Percentiles rank a stretch among this genome's conserved stretches.
These are phyloP conservation scores for Achlya flavicornis DNA, from an alignment of 2,888 invertebrate genomes.

Conservation along the genomic window DNA sequence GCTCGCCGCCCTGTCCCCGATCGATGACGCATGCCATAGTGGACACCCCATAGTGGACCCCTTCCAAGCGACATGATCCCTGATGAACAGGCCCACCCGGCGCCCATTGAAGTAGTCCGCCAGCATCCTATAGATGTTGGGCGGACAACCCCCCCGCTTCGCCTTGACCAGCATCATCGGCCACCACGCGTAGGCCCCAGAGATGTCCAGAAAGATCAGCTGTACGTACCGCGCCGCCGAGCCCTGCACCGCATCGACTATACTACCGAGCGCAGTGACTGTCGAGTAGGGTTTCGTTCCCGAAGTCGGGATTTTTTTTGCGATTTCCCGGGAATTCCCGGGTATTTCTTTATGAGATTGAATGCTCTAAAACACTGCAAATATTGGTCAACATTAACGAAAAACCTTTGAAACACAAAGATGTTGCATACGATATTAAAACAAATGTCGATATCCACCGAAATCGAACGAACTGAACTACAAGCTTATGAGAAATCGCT, in stretches of 20 bases:
- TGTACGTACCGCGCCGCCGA: conserved; percentile 27
- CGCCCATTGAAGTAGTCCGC: conserved; percentile 30
- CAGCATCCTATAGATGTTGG: conserved; percentile 36
- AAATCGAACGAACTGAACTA: too few relatives aligned
- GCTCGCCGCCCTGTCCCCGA: conserved; percentile 27
- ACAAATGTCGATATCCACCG: too few relatives aligned
- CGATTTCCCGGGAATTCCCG: conserved; percentile 41
- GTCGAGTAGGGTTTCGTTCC: too few relatives aligned
- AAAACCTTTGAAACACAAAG: too few relatives aligned
- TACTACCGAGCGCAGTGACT: conserved; percentile 27
- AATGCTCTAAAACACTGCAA: too few relatives aligned
- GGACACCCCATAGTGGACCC: conserved; percentile 34
- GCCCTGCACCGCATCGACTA: background rate
- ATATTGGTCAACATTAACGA: too few relatives aligned
- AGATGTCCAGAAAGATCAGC: conserved; percentile 38
- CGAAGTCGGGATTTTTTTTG: conserved; percentile 27
- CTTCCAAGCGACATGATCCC: conserved; percentile 24
- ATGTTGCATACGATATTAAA: too few relatives aligned
- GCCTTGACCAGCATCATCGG: conserved; percentile 42
- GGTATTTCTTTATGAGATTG: too few relatives aligned
- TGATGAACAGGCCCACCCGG: conserved; percentile 23
- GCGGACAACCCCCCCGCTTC: conserved; percentile 30
- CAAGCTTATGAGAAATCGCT: too few relatives aligned
- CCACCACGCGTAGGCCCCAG: conserved; percentile 49
- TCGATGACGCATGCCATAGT: conserved; percentile 23